Base-by-base conservation (phyloP, 1,140 invertebrate species). In the Steinernema khuongi region DNA sequence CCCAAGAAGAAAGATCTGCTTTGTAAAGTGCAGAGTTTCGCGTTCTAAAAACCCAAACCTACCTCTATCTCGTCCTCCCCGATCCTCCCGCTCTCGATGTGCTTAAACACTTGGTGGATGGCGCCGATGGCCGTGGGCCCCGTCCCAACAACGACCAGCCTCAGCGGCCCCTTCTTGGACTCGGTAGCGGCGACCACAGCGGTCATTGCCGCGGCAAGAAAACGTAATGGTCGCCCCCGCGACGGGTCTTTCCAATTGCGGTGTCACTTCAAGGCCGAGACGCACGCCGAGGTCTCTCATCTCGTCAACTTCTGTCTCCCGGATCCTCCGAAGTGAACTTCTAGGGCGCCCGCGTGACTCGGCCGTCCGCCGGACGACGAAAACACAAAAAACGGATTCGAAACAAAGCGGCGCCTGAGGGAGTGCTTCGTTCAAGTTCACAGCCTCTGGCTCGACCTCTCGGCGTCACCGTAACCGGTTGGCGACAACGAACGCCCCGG, bases 41-140 rank as follows among this genome's bases (percentile, higher is more conserved):
- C 28, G n/a, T 70, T 72, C 50, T 60, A 14, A 11, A 60, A 11
- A 41, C 36, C 7, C 7, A 41, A 41, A 41, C 19, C 26, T 22
- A 60, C 50, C 50, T 60, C 7, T 4, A 60, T 22, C 4, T 69
- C 68, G 41, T 69, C 26, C 30, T 32, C 68, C n/a, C 30, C 14
- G 68, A 69, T 69, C n/a, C n/a, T 69, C 41, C 68, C 68, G 11
- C 22, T 19, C 19, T 28, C 4, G 14, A 69, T 22, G 19, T 33
- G 68, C 31, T 69, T 50, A 22, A 11, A 33, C 68, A 69, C 7
- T 28, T 50, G 68, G 41, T 69, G 41, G 41, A 69, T 50, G 7
- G 74, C 74, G 29, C 74, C 74, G n/a, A 75, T 31, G 74, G 74
- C 74, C 19, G 74, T 75, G 33, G 74, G 74, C 1, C 74, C 74